Evolutionary conservation across 2,888 invertebrate genomes (phyloP), one percentile per base, ranked within the genome.

Genomic region (Hartigia nigra): DNA sequence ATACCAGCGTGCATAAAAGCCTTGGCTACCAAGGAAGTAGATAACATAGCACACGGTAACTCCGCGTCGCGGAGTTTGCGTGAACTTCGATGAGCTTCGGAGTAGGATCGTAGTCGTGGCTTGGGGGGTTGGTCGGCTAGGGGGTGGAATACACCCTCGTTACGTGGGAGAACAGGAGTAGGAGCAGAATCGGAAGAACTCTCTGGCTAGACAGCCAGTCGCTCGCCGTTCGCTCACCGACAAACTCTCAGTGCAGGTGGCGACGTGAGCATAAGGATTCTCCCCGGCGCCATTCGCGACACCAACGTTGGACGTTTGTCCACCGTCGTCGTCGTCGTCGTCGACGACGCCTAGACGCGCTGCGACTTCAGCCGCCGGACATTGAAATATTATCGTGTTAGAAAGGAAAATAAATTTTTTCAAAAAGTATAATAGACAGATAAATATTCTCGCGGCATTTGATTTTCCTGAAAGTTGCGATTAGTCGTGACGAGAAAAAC

Each of bases 221-320:
- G 91, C 87, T 90, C 88, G 90, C 87, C 89, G 90, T 89, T 89
- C 90, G 90, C 88, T 90, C 88, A 87, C 88, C 90, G 88, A 88
- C 87, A 90, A 88, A 76, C 75, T 75, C 39, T 32, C 74, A 34
- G 75, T n/a, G 75, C 23, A 69, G 70, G 74, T 76, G 74, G 77
- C 75, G 55, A 81, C 77, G 70, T 72, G 36, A 69, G 55, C 77
- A 79, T 81, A 74, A 78, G 74, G 70, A 77, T 23, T 31, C 72
- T 31, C 14, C 31, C 32, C 72, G 72, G 31, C 72, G 72, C 72
- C 72, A 72, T 72, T 72, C 55, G 55, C 55, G 55, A 55, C 14
- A 55, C 55, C 23, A 55, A 55, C 23, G 55, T 55, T 55, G 55
- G 55, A 55, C 55, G 9, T 55, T 55, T 9, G 55, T 55, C 55